A percentile compares a stretch with the other conserved stretches of the same genome.
phyloP scores from a whole-genome alignment of 2,888 invertebrate species.

The Pammene aurita region DNA sequence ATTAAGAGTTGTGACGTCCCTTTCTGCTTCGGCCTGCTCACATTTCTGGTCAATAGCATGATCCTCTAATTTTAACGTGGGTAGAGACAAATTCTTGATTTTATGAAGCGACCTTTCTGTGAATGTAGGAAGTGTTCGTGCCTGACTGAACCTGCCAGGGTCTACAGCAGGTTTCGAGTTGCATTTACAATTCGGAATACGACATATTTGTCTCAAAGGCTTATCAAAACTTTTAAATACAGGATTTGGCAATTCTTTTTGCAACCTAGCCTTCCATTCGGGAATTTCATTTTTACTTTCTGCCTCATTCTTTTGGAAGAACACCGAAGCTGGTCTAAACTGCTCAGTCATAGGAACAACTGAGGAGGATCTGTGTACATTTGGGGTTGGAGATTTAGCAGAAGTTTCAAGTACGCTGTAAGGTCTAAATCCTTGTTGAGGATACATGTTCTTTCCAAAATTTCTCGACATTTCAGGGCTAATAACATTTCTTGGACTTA shows the following conservation, averaged over 20 bases:
- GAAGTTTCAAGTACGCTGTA: conserved; percentile 75
- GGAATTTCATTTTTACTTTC: conserved; percentile 66
- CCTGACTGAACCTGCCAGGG: conserved; percentile 64
- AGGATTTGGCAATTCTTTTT: conserved; percentile 67
- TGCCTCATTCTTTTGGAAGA: conserved; percentile 61
- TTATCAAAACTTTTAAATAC: conserved; percentile 65
- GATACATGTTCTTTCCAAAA: conserved; percentile 60
- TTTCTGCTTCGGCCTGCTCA: conserved; percentile 65
- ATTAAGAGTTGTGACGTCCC: conserved; percentile 58
- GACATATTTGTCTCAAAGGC: conserved; percentile 67
- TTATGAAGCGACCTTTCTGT: conserved; percentile 68
- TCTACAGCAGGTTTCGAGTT: conserved; percentile 58
- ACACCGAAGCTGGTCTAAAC: conserved; percentile 73
- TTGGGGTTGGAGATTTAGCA: conserved; percentile 61
- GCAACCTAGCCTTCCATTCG: conserved; percentile 73
- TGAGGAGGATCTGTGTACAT: conserved; percentile 69
- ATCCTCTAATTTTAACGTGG: conserved; percentile 74
- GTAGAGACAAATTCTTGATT: conserved; percentile 73
- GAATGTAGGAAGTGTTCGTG: conserved; percentile 66
- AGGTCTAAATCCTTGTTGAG: conserved; percentile 68
- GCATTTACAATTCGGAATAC: conserved; percentile 78
- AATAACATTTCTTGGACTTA: conserved; percentile 56
- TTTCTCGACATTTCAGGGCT: conserved; percentile 64
- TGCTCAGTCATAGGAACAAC: conserved; percentile 77
- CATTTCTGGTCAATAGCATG: conserved; percentile 58